Conservation (phyloP, 2,888 invertebrate species). For the Chymomyza amoena region DNA sequence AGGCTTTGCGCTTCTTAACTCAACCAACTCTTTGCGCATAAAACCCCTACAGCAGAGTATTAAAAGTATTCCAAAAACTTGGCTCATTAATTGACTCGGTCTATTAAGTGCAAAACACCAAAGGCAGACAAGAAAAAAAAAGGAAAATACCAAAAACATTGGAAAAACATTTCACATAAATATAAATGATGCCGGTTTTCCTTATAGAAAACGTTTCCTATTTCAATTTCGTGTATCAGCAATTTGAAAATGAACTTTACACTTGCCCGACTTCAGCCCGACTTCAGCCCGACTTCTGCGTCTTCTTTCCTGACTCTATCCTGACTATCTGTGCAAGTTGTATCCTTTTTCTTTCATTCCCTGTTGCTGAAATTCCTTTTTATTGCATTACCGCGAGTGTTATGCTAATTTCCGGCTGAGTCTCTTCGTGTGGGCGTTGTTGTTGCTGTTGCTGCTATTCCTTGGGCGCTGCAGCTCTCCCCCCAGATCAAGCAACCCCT, state of each 20-base stretch:
- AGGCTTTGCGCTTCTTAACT: too few relatives aligned
- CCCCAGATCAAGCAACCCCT: neutral
- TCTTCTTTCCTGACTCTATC: conserved; percentile 12
- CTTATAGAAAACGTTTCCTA: conserved; percentile 10
- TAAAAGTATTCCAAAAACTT: too few relatives aligned
- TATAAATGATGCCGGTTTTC: conserved; percentile 57
- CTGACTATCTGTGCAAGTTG: conserved; percentile 29
- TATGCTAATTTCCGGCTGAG: conserved; percentile 72
- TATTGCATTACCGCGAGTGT: conserved; percentile 75
- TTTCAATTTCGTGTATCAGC: conserved; percentile 64
- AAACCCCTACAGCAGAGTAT: neutral
- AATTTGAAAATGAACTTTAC: conserved; percentile 62
- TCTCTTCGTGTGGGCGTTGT: conserved; percentile 1
- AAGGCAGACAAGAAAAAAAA: conserved; percentile 1
- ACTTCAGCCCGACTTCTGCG: too few relatives aligned
- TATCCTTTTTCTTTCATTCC: conserved; percentile 27
- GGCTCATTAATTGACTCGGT: conserved; percentile 70
- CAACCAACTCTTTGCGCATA: too few relatives aligned
- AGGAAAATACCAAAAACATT: conserved; percentile 27
- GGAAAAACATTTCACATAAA: conserved; percentile 61
- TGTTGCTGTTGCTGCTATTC: conserved; percentile 1
- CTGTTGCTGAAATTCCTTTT: conserved; percentile 52
- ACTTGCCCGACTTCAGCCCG: conserved; percentile 38
- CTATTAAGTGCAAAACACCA: conserved; percentile 23
- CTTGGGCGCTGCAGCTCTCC: conserved; percentile 4